phyloP scores from a whole-genome alignment of 2,113 vertebrate genomes.

The Otus sunia region DNA sequence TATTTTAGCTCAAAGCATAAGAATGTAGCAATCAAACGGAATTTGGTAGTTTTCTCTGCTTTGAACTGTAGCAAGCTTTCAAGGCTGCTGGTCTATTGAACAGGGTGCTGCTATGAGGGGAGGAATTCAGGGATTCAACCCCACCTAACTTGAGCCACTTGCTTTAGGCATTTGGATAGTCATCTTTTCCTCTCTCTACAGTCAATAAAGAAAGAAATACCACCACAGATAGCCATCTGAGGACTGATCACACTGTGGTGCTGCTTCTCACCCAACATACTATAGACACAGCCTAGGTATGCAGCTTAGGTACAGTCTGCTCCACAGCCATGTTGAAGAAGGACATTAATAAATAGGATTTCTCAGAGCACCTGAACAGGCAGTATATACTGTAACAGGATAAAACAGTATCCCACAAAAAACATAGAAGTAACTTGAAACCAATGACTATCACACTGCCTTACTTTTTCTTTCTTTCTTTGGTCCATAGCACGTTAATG shows the following conservation, averaged over 20 bases:
- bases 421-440: neutral
- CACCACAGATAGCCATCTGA: neutral
- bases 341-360: neutral
- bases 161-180: neutral
- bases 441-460: neutral
- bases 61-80: neutral
- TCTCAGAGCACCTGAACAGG: neutral
- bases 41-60: neutral
- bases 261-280: neutral
- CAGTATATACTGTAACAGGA: neutral
- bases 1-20: neutral
- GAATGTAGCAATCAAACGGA: constrained; percentile 4
- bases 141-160: neutral
- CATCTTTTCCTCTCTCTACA: neutral
- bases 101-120: neutral
- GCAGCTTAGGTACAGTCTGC: neutral
- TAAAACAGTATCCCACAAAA: neutral
- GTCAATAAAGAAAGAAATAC: neutral
- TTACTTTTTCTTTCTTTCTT: neutral
- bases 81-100: neutral
- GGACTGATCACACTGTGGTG: neutral
- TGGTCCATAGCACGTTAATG: neutral
- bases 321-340: neutral
- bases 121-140: neutral
- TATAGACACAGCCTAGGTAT: neutral